A percentile compares a stretch with the other conserved stretches of the same genome.
Conservation (phyloP, 2,888 invertebrate species). For the Parthenolecanium corni region DNA sequence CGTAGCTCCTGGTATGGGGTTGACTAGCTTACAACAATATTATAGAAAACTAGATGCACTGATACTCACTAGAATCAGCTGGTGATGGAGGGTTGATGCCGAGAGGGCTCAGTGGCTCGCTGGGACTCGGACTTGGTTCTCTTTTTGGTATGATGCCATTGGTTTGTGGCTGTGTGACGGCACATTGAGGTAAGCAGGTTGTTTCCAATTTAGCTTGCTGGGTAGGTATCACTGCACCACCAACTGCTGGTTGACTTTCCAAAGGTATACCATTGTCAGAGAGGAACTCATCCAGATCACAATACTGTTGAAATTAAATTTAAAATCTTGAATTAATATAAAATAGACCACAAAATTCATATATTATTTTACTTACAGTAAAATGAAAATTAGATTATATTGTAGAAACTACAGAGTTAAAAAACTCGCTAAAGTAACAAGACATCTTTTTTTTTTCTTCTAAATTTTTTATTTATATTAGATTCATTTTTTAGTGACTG, state of each 20-base stretch:
- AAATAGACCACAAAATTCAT: too few species aligned
- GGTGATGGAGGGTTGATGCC: slow-evolving; percentile 81
- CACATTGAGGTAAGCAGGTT: slow-evolving; percentile 35
- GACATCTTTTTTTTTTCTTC: too few species aligned
- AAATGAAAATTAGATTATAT: too few species aligned
- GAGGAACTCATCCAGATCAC: slow-evolving; percentile 93
- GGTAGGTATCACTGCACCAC: slow-evolving; percentile 29
- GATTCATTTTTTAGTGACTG: too few species aligned
- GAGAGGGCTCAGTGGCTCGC: slow-evolving; percentile 64
- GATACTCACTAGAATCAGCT: slow-evolving; percentile 76
- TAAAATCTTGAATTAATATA: too few species aligned
- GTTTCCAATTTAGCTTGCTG: slow-evolving; percentile 35
- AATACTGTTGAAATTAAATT: slow-evolving; percentile 55
- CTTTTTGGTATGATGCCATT: slow-evolving; percentile 58
- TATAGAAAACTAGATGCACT: too few species aligned
- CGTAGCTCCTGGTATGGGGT: too few species aligned
- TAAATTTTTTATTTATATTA: too few species aligned
- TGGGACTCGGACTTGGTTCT: slow-evolving; percentile 76
- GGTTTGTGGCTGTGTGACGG: slow-evolving; percentile 30
- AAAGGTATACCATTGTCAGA: slow-evolving; percentile 88
- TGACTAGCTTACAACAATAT: too few species aligned
- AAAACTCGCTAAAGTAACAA: too few species aligned
- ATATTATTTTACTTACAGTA: too few species aligned
- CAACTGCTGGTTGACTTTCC: slow-evolving; percentile 47
- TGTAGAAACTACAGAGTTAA: too few species aligned